Evolutionary conservation across 2,888 invertebrate species (phyloP), one percentile per base, ranked within the genome.

Genomic region (Thereva nobilitata): DNA sequence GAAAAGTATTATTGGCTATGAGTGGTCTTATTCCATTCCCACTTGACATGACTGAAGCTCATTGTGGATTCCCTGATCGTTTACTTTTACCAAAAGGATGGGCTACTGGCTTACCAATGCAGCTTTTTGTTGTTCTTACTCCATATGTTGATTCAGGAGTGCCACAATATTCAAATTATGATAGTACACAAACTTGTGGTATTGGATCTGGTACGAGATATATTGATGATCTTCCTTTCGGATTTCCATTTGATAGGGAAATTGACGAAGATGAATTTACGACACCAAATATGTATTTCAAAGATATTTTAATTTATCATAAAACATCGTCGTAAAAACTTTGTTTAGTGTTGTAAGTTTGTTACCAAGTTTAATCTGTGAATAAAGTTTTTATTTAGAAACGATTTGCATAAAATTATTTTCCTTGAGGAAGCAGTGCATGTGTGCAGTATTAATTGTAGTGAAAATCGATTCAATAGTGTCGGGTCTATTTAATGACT

Each of bases 191-290:
- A 75, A 55, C 82, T 56, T 83, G 83, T 69, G 83, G 81, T 70
- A 79, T 83, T 65, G 84, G 84, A 69, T 82, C 82, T 75, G 84
- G 83, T 75, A 74, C 83, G 81, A 73, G 78, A 61, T 71, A 75
- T 59, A 78, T 86, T 40, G 89, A 89, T 75, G 83, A 83, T 70
- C 83, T 83, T 76, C 84, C 89, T 50, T 82, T 86, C 72, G 89
- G 87, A 61, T 91, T 86, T 83, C 91, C 91, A 71, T 85, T 91
- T 75, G 90, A 91, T 76, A 86, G 88, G 72, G 82, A 82, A 9
- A 84, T 88, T 73, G 38, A 85, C 56, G 79, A 84, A 34, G 78
- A 79, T 49, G 82, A 82, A 68, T 89, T 83, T 79, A 75, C 80
- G 54, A 82, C 84, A 66, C 84, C 86, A 38, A 87, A 88, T 79